phyloP scores from a whole-genome alignment of 2,797 vertebrate genomes.

The Meriones psammophilus region DNA sequence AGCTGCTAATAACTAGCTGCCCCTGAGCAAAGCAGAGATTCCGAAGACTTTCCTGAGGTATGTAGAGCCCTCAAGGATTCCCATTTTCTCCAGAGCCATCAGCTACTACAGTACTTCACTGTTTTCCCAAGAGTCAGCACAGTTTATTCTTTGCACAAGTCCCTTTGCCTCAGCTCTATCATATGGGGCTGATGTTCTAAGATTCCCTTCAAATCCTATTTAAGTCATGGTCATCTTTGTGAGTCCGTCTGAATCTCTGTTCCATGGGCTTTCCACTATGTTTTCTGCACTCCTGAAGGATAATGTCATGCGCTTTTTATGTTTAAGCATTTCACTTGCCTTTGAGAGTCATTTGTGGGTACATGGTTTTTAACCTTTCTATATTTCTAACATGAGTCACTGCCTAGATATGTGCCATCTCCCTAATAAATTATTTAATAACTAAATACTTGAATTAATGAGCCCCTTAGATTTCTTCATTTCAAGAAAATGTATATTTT shows the following conservation, averaged over 20 bases:
- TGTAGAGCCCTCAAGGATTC: neutral
- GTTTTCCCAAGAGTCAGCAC: neutral
- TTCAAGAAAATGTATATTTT: neutral
- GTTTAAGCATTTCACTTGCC: neutral
- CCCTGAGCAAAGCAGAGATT: neutral
- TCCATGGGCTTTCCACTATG: neutral
- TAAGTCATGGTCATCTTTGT: neutral
- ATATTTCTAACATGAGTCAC: neutral
- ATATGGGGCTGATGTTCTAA: neutral
- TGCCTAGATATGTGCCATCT: neutral
- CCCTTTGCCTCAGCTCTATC: neutral
- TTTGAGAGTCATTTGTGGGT: neutral
- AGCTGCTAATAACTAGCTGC: neutral
- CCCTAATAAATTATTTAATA: constrained; percentile 26
- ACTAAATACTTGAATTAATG: constrained; percentile 9
- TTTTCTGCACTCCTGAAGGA: neutral
- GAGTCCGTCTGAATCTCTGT: neutral
- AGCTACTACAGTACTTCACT: neutral
- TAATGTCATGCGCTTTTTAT: neutral
- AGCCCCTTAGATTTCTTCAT: neutral
- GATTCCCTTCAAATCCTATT: neutral
- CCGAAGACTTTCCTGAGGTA: neutral
- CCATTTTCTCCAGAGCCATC: neutral
- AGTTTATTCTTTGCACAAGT: neutral
- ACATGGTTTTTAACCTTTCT: neutral